Evolutionary conservation across 2,888 invertebrate species (phyloP).

Genomic region (Nomada ruficornis): DNA sequence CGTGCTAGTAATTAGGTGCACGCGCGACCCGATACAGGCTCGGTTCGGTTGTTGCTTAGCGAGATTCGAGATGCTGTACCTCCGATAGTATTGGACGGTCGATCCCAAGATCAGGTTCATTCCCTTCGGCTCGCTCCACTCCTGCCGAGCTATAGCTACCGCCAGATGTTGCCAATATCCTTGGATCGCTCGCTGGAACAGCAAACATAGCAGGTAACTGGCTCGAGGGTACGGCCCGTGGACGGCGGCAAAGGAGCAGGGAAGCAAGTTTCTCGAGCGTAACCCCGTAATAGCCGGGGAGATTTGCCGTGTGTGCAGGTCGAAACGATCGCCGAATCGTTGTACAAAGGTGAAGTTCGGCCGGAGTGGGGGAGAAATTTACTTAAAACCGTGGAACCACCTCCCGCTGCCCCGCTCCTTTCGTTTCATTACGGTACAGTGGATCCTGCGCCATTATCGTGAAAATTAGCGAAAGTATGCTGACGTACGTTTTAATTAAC

Average conservation of each 20-base stretch:
- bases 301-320: constrained; percentile 65
- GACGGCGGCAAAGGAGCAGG: constrained; percentile 65
- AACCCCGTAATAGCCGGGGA: constrained; percentile 65
- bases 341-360: constrained; percentile 63
- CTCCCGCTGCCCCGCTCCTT: not conserved
- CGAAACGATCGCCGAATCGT: constrained; percentile 56
- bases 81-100: constrained; percentile 37
- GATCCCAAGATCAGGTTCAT: constrained; percentile 49
- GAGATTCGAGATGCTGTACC: constrained; percentile 37
- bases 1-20: constrained; percentile 37
- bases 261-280: constrained; percentile 68
- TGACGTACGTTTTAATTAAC: constrained; percentile 27
- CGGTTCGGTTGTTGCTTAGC: constrained; percentile 41
- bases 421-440: constrained; percentile 25
- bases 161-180: constrained; percentile 73
- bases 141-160: constrained; percentile 57
- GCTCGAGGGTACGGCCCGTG: constrained; percentile 52
- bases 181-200: constrained; percentile 71
- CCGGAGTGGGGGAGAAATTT: constrained; percentile 39
- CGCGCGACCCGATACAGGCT: not conserved
- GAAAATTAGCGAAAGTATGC: constrained; percentile 23
- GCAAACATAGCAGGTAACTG: constrained; percentile 71
- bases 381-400: not conserved
- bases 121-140: constrained; percentile 50
- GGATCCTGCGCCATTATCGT: not conserved